phyloP scores from a whole-genome alignment of 2,888 invertebrate genomes.

The Tenthredo amoena region DNA sequence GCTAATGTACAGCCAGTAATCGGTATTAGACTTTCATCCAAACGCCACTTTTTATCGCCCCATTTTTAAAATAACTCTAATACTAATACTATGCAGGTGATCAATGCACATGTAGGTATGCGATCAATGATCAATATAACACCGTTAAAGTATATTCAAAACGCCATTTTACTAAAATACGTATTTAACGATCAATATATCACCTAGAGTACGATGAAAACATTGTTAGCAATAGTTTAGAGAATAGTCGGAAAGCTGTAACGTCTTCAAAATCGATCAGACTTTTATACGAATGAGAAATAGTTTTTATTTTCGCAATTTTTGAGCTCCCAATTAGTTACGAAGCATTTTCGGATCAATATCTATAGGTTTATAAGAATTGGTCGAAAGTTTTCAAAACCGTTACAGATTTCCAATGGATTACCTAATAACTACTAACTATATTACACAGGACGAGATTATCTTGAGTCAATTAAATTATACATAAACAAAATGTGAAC shows the following conservation, averaged over 20 bases:
- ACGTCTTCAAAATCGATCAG: not conserved
- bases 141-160: not conserved
- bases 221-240: constrained; percentile 23
- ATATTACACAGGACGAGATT: constrained; percentile 1
- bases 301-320: not conserved
- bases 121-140: constrained; percentile 1
- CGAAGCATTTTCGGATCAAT: not conserved
- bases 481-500: not conserved
- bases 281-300: not conserved
- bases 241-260: constrained; percentile 6
- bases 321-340: not conserved
- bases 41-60: not conserved
- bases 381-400: not conserved
- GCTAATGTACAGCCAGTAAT: not conserved
- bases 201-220: constrained; percentile 23
- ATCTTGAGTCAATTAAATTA: not conserved
- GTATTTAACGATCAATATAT: constrained; percentile 21
- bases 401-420: constrained; percentile 21
- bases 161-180: constrained; percentile 23
- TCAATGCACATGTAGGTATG: not conserved
- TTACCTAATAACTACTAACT: not conserved
- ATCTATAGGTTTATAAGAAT: not conserved
- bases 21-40: not conserved
- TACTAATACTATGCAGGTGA: constrained; percentile 24
- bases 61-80: constrained; percentile 1